Conservation (phyloP, 2,113 vertebrate genomes). For the Phaethornis superciliosus region DNA sequence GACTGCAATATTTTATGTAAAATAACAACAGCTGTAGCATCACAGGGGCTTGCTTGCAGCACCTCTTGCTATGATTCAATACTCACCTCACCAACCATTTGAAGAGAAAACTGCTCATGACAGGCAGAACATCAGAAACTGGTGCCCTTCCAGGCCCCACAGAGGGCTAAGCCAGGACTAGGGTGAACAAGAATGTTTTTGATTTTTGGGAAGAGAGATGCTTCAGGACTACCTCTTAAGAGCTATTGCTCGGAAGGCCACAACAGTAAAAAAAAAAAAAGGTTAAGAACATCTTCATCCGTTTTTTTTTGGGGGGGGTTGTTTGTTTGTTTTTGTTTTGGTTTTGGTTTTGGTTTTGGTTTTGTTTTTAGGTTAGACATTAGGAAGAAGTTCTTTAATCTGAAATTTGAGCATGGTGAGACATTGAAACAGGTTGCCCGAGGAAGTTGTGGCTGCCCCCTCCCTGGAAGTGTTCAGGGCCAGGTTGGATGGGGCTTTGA, state of each 20-base stretch:
- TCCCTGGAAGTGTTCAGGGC: no score
- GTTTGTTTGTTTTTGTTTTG: no score
- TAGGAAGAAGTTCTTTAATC: no score
- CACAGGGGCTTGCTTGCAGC: background rate
- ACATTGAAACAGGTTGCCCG: no score
- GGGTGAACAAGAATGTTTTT: rapidly evolving
- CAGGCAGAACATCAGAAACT: background rate
- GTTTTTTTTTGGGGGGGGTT: no score
- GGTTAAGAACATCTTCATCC: no score
- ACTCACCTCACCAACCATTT: background rate
- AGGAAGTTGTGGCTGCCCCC: no score
- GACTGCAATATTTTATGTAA: background rate
- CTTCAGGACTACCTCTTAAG: background rate
- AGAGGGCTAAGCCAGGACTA: background rate
- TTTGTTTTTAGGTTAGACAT: no score
- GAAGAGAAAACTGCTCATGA: background rate
- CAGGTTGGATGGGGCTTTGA: no score
- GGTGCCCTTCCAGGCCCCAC: background rate
- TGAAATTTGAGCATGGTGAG: no score
- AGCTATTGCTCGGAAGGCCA: background rate
- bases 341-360: no score
- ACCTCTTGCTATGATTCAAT: background rate
- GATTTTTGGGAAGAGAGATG: background rate
- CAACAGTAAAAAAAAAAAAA: background rate
- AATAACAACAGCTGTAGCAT: background rate